Percentiles rank a stretch among this genome's conserved stretches.
Conservation (phyloP, 2,113 vertebrate genomes). For the Siphamia tubifer region DNA sequence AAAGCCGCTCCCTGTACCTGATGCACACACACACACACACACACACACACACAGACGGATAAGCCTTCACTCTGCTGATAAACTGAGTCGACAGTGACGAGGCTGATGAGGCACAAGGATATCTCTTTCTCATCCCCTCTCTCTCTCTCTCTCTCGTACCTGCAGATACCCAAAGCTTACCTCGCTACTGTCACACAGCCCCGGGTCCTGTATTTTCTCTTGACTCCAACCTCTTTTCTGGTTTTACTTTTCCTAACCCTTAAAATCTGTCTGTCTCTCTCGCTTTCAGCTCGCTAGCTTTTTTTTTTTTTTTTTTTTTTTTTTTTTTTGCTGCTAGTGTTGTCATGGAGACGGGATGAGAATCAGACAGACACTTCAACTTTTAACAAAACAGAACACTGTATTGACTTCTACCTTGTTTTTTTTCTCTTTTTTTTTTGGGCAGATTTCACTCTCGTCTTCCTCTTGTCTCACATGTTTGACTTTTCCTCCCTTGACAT, state of each 20-base stretch:
- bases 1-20: slow-evolving; percentile 34
- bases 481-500: not conserved
- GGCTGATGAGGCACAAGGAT: not conserved
- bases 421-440: not conserved
- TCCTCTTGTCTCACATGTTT: slow-evolving; percentile 1
- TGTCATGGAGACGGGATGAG: slow-evolving; percentile 63
- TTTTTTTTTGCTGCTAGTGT: slow-evolving; percentile 29
- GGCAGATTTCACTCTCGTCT: slow-evolving; percentile 12
- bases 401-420: slow-evolving; percentile 4
- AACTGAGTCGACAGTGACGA: slow-evolving; percentile 8
- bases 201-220: not conserved
- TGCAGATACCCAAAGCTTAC: not conserved
- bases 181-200: not conserved
- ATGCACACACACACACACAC: not conserved
- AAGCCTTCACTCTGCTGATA: slow-evolving; percentile 7
- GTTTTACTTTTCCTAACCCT: not conserved
- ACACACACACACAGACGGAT: slow-evolving; percentile 11
- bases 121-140: slow-evolving; percentile 12
- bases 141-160: not conserved
- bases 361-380: slow-evolving; percentile 46
- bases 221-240: not conserved
- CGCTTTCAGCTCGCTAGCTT: not conserved
- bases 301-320: slow-evolving; percentile 13
- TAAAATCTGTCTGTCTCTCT: slow-evolving; percentile 5
- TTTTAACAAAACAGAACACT: slow-evolving; percentile 35